Evolutionary conservation across 2,113 vertebrate species (phyloP).

Genomic region (Propithecus coquereli): DNA sequence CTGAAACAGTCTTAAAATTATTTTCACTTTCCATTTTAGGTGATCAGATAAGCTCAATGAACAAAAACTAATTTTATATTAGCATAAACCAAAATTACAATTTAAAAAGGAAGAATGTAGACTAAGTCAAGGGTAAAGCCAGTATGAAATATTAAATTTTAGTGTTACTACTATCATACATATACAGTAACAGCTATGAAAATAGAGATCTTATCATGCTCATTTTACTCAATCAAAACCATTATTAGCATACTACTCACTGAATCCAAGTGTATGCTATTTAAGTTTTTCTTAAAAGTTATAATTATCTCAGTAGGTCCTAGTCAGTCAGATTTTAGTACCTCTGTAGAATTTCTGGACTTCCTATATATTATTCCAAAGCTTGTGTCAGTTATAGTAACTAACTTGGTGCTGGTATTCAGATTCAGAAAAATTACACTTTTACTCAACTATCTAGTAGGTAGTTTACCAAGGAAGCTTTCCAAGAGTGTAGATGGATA

Average conservation of each 20-base stretch:
- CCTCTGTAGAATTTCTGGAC: neutral
- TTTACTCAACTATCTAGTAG: neutral
- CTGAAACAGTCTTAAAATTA: conserved; percentile 28
- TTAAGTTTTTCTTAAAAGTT: conserved; percentile 41
- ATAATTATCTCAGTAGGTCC: neutral
- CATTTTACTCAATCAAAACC: neutral
- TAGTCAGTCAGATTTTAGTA: neutral
- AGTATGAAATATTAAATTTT: neutral
- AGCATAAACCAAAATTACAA: conserved; percentile 40
- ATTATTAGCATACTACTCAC: neutral
- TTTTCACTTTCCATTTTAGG: conserved; percentile 39
- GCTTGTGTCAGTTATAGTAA: neutral
- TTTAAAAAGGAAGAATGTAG: neutral
- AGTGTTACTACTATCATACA: neutral
- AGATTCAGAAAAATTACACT: conserved; percentile 18
- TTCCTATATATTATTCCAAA: neutral
- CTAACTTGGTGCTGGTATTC: neutral
- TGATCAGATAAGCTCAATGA: neutral
- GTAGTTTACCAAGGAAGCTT: neutral
- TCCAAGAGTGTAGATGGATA: neutral
- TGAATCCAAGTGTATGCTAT: neutral
- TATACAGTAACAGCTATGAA: neutral
- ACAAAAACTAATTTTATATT: conserved; percentile 28
- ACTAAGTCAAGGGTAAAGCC: neutral
- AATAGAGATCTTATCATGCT: neutral